Conservation (phyloP, 2,113 vertebrate species). For the Pantherophis guttatus region DNA sequence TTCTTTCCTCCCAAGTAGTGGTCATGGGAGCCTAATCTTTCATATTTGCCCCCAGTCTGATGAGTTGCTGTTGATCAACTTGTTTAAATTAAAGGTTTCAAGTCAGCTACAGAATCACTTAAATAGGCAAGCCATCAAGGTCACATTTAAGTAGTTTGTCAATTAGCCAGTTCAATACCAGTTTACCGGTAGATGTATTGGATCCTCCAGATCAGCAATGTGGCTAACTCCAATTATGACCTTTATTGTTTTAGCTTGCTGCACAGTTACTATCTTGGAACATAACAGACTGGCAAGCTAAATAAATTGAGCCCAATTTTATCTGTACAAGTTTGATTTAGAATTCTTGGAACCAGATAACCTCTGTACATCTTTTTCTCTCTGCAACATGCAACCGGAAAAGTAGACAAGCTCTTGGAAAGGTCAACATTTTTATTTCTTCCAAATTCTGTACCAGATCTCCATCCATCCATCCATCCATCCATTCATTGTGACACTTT, state of each 20-base stretch:
- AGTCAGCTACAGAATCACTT: background rate
- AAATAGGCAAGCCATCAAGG: background rate
- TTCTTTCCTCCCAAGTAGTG: background rate
- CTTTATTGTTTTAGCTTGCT: background rate
- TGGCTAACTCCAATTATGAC: background rate
- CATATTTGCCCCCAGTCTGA: background rate
- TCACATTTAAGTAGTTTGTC: background rate
- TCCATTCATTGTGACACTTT: background rate
- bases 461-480: background rate
- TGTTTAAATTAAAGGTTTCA: background rate
- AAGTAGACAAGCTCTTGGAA: too few species aligned
- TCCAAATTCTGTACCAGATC: background rate
- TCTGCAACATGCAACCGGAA: background rate
- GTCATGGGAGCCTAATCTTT: background rate
- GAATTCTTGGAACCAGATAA: background rate
- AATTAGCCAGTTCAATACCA: background rate
- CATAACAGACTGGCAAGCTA: background rate
- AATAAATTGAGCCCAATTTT: background rate
- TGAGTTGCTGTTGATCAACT: background rate
- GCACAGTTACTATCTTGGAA: background rate
- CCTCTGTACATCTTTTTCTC: background rate
- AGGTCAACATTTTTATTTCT: too few species aligned
- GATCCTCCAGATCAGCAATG: background rate
- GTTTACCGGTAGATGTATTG: background rate
- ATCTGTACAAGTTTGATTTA: background rate